These are phyloP conservation scores for Orientallactaga bullata DNA, from an alignment of 2,113 vertebrate species.

Conservation along the genomic window DNA sequence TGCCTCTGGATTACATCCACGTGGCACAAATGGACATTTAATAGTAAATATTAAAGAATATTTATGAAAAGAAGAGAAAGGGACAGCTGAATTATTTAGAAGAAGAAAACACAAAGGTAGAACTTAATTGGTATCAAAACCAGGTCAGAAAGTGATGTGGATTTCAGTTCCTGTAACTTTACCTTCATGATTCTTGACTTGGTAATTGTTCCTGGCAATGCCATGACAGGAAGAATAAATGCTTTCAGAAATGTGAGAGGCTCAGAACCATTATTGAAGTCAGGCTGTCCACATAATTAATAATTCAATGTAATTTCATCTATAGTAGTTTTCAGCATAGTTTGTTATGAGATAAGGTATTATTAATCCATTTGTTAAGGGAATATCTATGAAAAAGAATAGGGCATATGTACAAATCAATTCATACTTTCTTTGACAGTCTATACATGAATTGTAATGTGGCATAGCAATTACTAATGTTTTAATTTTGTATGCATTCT, in stretches of 20 bases:
- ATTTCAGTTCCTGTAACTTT: slow-evolving; percentile 90
- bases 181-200: slow-evolving; percentile 88
- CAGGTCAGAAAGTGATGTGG: slow-evolving; percentile 87
- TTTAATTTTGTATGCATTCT: slow-evolving; percentile 50
- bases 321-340: slow-evolving; percentile 88
- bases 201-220: slow-evolving; percentile 93
- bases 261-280: slow-evolving; percentile 92
- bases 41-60: slow-evolving; percentile 76
- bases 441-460: background rate
- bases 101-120: slow-evolving; percentile 82
- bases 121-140: slow-evolving; percentile 92
- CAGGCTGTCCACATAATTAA: slow-evolving; percentile 93
- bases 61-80: slow-evolving; percentile 66
- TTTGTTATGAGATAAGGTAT: slow-evolving; percentile 83
- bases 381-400: slow-evolving; percentile 60
- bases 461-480: slow-evolving; percentile 15
- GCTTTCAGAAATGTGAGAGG: slow-evolving; percentile 93
- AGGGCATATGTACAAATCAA: slow-evolving; percentile 35
- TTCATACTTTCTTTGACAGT: slow-evolving; percentile 36
- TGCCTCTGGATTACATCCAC: slow-evolving; percentile 41
- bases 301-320: slow-evolving; percentile 98
- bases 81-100: slow-evolving; percentile 90
- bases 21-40: slow-evolving; percentile 53
- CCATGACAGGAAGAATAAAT: slow-evolving; percentile 88
- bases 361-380: slow-evolving; percentile 70